Evolutionary conservation across 2,888 invertebrate genomes (phyloP), one percentile per base, ranked within the genome.

Genomic region (Xylota sylvarum): DNA sequence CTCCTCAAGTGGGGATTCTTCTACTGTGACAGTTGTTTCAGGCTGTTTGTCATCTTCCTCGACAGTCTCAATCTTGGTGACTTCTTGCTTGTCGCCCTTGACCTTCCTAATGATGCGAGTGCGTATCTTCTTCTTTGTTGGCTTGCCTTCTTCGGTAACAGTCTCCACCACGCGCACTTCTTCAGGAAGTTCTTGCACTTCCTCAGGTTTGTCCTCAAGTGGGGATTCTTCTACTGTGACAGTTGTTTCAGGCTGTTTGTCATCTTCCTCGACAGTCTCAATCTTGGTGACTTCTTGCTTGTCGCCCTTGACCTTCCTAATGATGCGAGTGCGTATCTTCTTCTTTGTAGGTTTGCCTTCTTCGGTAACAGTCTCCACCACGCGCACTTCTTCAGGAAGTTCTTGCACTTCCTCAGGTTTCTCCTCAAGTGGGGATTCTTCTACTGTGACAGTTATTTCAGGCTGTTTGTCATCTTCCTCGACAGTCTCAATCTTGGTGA

Each of bases 231-330:
- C 73, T 40, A 80, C 65, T 0, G 80, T 80, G 0, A 73, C 65
- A n/a, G 73, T 73, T 50, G 72, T 80, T 50, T 80, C 80, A 40
- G 80, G 80, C 7, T 65, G 56, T 9, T 73, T 80, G 52, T 73
- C 65, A 43, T 80, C 80, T 32, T 80, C 73, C 43, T 80, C 80
- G n/a, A 80, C 65, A 6, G 80, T 80, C 30, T 92, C 90, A 62
- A 94, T 93, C 91, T 93, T 92, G 0, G 93, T 94, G 12, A 93
- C 89, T 89, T 94, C 93, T 50, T 93, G 90, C 88, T 91, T 92
- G 52, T 90, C 89, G 64, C 91, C 93, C 85, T 92, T 89, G 0
- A 91, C 92, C 88, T 93, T 93, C 76, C 91, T 93, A 46, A 94
- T 93, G 1, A 92, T 90, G 74, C 93, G 92, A 12, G 93, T 93